These are phyloP conservation scores for Schizopygopsis pylzovi DNA, from an alignment of 2,797 vertebrate species.

Conservation along the genomic window DNA sequence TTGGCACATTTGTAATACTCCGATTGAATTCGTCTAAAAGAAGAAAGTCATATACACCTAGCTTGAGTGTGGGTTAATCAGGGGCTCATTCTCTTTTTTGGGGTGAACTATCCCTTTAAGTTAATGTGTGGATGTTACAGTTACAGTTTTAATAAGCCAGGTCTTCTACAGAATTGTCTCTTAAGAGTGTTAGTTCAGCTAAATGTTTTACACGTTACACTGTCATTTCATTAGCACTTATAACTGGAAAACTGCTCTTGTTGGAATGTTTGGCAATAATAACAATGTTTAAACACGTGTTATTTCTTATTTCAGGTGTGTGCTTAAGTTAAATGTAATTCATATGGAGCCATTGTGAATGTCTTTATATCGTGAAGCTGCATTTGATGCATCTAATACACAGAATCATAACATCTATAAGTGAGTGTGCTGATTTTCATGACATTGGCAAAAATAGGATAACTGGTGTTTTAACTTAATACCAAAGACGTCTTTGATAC, in stretches of 20 bases:
- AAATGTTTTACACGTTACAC: background rate
- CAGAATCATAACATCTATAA: background rate
- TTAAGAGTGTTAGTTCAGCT: background rate
- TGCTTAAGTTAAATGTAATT: background rate
- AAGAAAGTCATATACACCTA: background rate
- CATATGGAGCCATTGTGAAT: background rate
- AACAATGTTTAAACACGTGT: background rate
- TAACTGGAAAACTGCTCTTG: background rate
- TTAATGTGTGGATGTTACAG: background rate
- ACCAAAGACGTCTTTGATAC: background rate
- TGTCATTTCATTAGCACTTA: background rate
- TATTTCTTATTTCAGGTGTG: background rate
- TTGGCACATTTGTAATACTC: background rate
- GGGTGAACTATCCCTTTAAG: background rate
- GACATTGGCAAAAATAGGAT: too few species aligned
- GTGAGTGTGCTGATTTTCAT: too few species aligned
- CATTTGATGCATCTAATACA: background rate
- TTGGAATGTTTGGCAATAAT: background rate
- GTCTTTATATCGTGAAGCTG: background rate
- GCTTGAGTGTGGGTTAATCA: background rate
- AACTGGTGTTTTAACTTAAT: too few species aligned
- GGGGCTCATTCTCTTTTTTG: background rate
- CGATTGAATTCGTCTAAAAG: background rate
- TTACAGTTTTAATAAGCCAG: background rate
- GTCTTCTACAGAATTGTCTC: background rate